These are phyloP conservation scores for Acleris laterana DNA, from an alignment of 2,888 invertebrate species.

Conservation along the genomic window DNA sequence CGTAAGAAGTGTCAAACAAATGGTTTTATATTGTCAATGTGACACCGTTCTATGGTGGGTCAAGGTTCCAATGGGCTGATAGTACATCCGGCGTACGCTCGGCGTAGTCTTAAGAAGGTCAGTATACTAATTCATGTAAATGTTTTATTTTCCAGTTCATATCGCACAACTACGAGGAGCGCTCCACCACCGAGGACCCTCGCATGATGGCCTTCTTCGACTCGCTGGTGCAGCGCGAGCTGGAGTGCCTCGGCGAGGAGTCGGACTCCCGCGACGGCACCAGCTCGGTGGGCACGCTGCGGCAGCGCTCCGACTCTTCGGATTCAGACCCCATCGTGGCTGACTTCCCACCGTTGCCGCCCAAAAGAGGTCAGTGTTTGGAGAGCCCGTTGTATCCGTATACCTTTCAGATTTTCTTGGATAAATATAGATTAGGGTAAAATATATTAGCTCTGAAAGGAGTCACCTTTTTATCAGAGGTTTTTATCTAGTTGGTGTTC, in stretches of 20 bases:
- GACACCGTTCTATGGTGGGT: too few relatives aligned
- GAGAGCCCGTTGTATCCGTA: too few relatives aligned
- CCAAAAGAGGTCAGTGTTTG: conserved; percentile 61
- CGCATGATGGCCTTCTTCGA: conserved; percentile 99
- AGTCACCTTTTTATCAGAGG: too few relatives aligned
- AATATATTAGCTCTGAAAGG: too few relatives aligned
- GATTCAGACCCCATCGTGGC: conserved; percentile 67
- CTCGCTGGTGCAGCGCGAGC: conserved; percentile 94
- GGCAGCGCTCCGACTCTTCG: conserved; percentile 62
- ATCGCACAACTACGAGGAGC: conserved; percentile 94
- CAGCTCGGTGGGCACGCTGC: conserved; percentile 56
- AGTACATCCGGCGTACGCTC: too few relatives aligned
- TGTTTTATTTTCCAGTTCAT: conserved; percentile 82
- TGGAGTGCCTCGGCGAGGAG: conserved; percentile 90
- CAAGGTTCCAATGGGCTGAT: too few relatives aligned
- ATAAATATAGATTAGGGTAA: too few relatives aligned
- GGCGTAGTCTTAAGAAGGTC: too few relatives aligned
- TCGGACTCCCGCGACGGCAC: conserved; percentile 71
- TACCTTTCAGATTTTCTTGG: too few relatives aligned
- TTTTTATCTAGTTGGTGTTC: too few relatives aligned
- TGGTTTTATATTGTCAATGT: too few relatives aligned
- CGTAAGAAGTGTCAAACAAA: too few relatives aligned
- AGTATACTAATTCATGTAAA: not conserved
- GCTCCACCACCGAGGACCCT: conserved; percentile 94
- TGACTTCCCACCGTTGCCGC: conserved; percentile 67